These are phyloP conservation scores for Auanema freiburgensis DNA, from an alignment of 2,888 invertebrate species.

Conservation along the genomic window DNA sequence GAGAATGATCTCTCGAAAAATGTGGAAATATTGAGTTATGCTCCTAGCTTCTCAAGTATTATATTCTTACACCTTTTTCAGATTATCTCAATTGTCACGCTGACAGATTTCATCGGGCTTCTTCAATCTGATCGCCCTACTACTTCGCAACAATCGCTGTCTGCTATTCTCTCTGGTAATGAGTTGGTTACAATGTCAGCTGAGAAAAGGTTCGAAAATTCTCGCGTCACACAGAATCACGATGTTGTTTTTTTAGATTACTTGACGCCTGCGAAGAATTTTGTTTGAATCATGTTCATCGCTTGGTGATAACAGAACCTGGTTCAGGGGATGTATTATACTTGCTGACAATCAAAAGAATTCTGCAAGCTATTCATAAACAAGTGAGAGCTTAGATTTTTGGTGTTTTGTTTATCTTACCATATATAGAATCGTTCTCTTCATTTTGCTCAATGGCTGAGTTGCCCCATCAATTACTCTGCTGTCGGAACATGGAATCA, in stretches of 20 bases:
- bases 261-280: conserved; percentile 40
- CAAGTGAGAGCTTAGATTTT: conserved; percentile 24
- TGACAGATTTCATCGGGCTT: conserved; percentile 24
- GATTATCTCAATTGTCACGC: conserved; percentile 28
- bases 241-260: conserved; percentile 25
- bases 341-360: conserved; percentile 39
- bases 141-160: neutral
- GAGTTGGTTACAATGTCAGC: conserved; percentile 29
- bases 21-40: too few species aligned
- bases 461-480: conserved; percentile 30
- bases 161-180: conserved; percentile 10
- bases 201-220: conserved; percentile 10
- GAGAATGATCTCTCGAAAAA: too few species aligned
- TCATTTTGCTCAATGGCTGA: conserved; percentile 50
- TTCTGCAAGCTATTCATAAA: conserved; percentile 43
- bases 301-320: conserved; percentile 37
- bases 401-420: neutral
- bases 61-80: conserved; percentile 1
- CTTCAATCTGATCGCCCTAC: neutral
- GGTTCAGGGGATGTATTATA: conserved; percentile 30
- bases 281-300: conserved; percentile 31
- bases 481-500: conserved; percentile 41
- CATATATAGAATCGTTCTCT: conserved; percentile 36
- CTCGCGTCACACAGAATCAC: neutral
- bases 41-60: too few species aligned